Conservation (phyloP, 1,140 invertebrate species). For the Battus philenor region DNA sequence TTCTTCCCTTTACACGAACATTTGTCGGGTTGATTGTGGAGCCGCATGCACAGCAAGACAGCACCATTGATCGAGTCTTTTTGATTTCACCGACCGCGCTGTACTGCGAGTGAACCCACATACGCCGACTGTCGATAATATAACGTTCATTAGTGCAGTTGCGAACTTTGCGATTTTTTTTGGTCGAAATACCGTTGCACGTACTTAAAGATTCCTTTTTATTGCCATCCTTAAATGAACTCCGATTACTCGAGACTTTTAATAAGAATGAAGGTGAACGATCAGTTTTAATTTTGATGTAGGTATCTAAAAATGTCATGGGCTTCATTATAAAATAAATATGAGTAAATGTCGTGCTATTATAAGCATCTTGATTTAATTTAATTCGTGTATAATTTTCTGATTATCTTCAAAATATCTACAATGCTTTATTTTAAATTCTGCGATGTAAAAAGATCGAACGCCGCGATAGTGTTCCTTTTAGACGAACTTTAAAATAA, state of each 20-base stretch:
- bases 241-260: no score
- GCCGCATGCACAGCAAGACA: conserved; percentile 46
- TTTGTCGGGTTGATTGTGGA: conserved; percentile 49
- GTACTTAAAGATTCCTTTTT: neutral
- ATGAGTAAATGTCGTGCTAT: no score
- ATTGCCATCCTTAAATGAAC: neutral
- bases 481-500: conserved; percentile 51
- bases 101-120: conserved; percentile 9
- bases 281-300: no score
- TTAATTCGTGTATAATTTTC: no score
- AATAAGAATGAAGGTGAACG: no score
- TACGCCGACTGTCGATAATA: conserved; percentile 25
- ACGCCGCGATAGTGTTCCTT: conserved; percentile 35
- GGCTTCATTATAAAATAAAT: no score
- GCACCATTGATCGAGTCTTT: conserved; percentile 52
- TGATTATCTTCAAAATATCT: conserved; percentile 9
- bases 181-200: conserved; percentile 1
- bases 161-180: conserved; percentile 3
- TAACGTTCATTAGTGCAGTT: conserved; percentile 31
- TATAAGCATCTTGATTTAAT: no score
- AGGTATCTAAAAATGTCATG: no score
- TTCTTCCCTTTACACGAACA: conserved; percentile 57
- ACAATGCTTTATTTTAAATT: conserved; percentile 18
- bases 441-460: conserved; percentile 35
- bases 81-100: conserved; percentile 40